Conservation (phyloP, 2,113 vertebrate genomes). For the Tursiops truncatus region DNA sequence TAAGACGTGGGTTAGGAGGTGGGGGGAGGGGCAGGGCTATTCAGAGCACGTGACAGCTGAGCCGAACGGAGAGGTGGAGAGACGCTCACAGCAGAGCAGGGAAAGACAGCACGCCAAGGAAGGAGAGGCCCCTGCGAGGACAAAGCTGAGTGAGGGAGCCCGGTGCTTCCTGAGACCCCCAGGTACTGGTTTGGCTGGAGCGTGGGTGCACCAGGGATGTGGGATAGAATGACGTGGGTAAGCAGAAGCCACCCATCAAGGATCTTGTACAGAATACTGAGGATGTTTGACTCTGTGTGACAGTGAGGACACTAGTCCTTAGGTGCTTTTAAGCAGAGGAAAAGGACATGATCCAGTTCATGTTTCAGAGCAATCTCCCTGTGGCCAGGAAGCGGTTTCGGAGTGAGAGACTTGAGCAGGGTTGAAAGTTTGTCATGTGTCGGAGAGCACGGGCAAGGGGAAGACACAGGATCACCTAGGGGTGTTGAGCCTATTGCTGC, state of each 20-base stretch:
- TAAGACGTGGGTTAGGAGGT: background rate
- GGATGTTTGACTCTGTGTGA: background rate
- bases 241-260: background rate
- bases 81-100: background rate
- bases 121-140: too few species aligned
- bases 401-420: background rate
- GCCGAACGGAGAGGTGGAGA: background rate
- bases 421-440: background rate
- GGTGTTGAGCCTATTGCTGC: background rate
- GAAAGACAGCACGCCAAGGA: background rate
- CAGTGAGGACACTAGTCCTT: background rate
- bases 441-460: background rate
- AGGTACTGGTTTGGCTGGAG: background rate
- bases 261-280: background rate
- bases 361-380: background rate
- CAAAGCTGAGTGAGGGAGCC: background rate
- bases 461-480: background rate
- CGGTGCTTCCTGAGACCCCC: background rate
- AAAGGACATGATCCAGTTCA: background rate
- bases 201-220: background rate
- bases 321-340: background rate
- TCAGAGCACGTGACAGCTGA: background rate
- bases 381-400: background rate
- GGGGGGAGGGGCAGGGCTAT: too few species aligned
- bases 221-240: too few species aligned